Evolutionary conservation across 2,113 vertebrate genomes (phyloP).

Genomic region (Syrmaticus mikado): DNA sequence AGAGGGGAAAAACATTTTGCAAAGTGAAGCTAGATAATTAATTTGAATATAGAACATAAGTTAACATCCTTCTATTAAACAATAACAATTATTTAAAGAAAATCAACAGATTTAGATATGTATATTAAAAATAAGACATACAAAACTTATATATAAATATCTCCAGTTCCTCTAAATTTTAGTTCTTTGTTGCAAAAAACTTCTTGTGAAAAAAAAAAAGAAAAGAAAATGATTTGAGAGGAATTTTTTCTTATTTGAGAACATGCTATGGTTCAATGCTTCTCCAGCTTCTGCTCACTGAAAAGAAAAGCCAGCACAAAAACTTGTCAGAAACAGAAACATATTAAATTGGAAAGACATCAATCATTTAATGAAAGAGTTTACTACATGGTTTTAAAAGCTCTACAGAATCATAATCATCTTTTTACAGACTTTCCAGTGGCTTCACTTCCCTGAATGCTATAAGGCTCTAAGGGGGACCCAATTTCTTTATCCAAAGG

Average conservation of each 20-base stretch:
- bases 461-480: constrained; percentile 75
- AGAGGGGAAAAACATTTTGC: neutral
- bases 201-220: neutral
- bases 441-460: constrained; percentile 59
- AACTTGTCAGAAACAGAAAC: neutral
- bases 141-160: neutral
- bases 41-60: neutral
- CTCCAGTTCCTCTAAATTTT: neutral
- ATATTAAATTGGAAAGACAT: constrained; percentile 63
- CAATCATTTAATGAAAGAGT: constrained; percentile 65
- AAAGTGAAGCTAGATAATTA: neutral
- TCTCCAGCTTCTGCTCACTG: neutral
- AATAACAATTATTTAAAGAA: neutral
- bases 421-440: constrained; percentile 66
- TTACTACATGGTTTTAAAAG: constrained; percentile 63
- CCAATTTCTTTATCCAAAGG: constrained; percentile 67
- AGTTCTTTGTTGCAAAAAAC: neutral
- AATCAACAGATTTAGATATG: neutral
- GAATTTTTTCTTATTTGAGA: neutral
- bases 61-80: neutral
- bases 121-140: neutral
- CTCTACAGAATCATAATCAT: constrained; percentile 43
- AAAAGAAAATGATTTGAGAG: neutral
- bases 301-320: neutral
- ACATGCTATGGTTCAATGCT: neutral